Percentiles rank a stretch among this genome's conserved stretches.
Evolutionary conservation across 1,140 invertebrate species (phyloP).

Genomic region (Sitophilus oryzae): DNA sequence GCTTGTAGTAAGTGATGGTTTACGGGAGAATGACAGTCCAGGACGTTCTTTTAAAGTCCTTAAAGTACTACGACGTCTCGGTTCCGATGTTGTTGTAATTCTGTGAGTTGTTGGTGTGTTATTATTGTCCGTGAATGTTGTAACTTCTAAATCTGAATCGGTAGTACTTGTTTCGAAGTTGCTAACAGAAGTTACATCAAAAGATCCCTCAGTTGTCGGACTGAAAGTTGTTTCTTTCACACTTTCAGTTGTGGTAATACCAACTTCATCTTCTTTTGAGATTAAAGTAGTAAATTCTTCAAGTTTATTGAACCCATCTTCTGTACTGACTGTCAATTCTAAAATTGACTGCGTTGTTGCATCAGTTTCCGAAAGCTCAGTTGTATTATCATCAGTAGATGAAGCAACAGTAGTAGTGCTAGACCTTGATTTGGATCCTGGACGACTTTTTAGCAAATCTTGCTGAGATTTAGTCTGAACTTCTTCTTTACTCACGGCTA

Average conservation of each 20-base stretch:
- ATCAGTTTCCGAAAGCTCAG: slow-evolving; percentile 1
- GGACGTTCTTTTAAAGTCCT: slow-evolving; percentile 23
- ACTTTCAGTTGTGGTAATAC: background rate
- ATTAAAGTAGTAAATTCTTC: too few species aligned
- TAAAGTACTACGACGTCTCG: slow-evolving; percentile 20
- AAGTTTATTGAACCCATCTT: too few species aligned
- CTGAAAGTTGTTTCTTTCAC: slow-evolving; percentile 4
- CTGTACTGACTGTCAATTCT: too few species aligned
- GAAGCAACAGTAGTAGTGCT: background rate
- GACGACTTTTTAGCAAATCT: slow-evolving; percentile 1
- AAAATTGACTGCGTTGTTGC: too few species aligned
- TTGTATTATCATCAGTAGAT: background rate
- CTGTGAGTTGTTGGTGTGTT: background rate
- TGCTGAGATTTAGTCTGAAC: background rate
- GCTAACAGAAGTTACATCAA: slow-evolving; percentile 2
- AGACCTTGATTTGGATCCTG: background rate
- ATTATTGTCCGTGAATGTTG: background rate
- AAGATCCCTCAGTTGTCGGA: background rate
- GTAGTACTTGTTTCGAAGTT: background rate
- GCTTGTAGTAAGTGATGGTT: background rate
- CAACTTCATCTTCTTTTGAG: too few species aligned
- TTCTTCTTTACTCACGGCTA: slow-evolving; percentile 10
- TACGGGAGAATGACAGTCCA: slow-evolving; percentile 11
- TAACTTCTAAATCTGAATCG: background rate
- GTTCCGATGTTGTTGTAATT: slow-evolving; percentile 18